Base-by-base conservation (phyloP, 2,797 vertebrate species). In the Botia kubotai region DNA sequence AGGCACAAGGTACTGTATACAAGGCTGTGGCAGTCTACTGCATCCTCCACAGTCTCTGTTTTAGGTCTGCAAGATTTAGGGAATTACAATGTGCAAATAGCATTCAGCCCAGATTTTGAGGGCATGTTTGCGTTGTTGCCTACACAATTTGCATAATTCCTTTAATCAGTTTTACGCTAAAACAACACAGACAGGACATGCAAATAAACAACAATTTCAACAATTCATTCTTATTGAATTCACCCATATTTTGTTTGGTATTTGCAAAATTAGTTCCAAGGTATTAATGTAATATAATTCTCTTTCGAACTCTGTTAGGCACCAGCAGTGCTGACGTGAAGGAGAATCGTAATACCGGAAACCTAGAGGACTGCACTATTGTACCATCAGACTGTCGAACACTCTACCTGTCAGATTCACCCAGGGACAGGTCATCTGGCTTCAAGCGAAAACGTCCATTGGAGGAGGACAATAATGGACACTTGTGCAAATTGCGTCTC, bases 251-350 rank as follows among this genome's bases (percentile, higher is more conserved):
- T 19, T 21, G 19, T 48, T 78, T 1, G 53, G 50, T 16, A 21
- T 52, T 69, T 29, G 50, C 14, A 43, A 23, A 69, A 62, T 69
- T 17, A 19, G 0, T 66, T 23, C 52, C 12, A 74, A 19, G 19
- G 2, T 62, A 53, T 26, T 14, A 23, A 10, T 75, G 0, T 14
- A 23, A 10, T 75, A 0, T 13, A 63, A 14, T 67, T 63, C 57
- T 82, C 60, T 50, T 75, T 46, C 73, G 13, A 82, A 36, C 77
- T 7, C 6, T 68, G 4, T 70, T 93, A 99, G 98, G 97, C 92
- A 98, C 96, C 87, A 99, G 97, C 94, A 99, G 98, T 43, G 90
- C 96, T 0, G 97, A 99, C 78, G 97, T 98, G 19, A 99, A 99
- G 86, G 97, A 99, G 91, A 99, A 99, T 88, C 94, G 97, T 0